Evolutionary conservation across 2,888 invertebrate genomes (phyloP), one percentile per base, ranked within the genome.

Genomic region (Beris morrisii): DNA sequence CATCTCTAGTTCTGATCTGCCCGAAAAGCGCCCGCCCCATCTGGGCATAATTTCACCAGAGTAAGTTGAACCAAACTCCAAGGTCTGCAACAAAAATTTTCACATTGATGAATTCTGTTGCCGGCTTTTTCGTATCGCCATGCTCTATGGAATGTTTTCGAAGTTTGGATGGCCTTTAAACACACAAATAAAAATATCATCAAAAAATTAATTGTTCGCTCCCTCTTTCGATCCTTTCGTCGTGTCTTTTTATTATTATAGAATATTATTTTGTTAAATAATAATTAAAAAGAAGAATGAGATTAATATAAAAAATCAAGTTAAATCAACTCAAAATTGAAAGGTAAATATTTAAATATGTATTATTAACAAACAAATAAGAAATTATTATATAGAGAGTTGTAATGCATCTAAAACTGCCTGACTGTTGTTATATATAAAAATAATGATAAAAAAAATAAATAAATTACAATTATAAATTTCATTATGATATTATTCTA

Each of bases 341-440:
- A 52, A 57, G 52, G 5, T 46, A 57, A 12, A 65, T 50, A 43
- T 44, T 61, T 57, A 59, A 66, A 58, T 66, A 57, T 43, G 45
- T 43, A 32, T 56, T 65, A 56, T 56, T 61, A 65, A 13, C 45
- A 63, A 45, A 61, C 32, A 64, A 54, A 28, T 3, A 22, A 22
- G 22, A 22, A 22, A 22, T 22, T 22, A 58, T 56, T 50, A 56
- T 54, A 56, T 50, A 57, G 48, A 57, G 48, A 63, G 45, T 70
- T 70, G 67, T 68, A 65, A 66, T 68, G 70, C 70, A 65, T 70
- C 70, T 68, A 63, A 68, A 67, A 70, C 70, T 68, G 70, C 68
- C 70, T 70, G 70, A 70, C 68, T 70, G 68, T 70, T 70, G 68
- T 67, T 70, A 68, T 67, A 64, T 65, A 67, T 45, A 52, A 58